Evolutionary conservation across 1,140 invertebrate genomes (phyloP).

Genomic region (Panulirus ornatus): DNA sequence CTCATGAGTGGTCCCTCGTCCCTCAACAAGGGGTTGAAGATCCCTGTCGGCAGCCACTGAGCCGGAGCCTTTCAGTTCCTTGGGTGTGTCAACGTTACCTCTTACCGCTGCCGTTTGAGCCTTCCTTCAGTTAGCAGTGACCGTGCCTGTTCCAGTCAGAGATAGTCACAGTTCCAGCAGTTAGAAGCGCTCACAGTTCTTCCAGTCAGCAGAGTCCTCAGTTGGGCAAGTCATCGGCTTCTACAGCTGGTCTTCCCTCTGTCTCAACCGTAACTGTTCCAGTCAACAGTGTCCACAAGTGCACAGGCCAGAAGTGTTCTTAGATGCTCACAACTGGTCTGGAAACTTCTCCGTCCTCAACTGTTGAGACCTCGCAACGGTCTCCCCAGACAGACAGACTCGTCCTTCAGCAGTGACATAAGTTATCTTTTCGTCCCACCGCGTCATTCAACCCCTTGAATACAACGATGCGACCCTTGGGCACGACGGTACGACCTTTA

Average conservation of each 20-base stretch:
- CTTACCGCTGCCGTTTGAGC: too few relatives aligned
- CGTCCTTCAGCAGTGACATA: too few relatives aligned
- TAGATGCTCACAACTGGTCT: too few relatives aligned
- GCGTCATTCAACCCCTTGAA: too few relatives aligned
- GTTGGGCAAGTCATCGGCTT: not conserved
- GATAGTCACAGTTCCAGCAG: not conserved
- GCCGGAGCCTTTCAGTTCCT: not conserved
- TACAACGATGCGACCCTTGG: too few relatives aligned
- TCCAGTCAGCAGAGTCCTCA: not conserved
- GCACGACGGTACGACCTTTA: too few relatives aligned
- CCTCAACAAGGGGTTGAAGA: not conserved
- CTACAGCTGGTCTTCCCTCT: not conserved
- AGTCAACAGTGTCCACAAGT: not conserved
- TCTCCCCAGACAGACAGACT: too few relatives aligned
- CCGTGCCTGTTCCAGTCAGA: not conserved
- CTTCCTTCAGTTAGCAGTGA: too few relatives aligned
- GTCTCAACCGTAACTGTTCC: not conserved
- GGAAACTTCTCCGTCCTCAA: too few relatives aligned
- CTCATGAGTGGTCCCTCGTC: slow-evolving; percentile 20
- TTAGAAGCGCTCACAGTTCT: not conserved
- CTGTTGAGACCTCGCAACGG: too few relatives aligned
- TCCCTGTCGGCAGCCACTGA: slow-evolving; percentile 18
- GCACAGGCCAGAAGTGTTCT: not conserved
- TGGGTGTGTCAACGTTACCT: too few relatives aligned
- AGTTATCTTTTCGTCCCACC: too few relatives aligned